Base-by-base conservation (phyloP, 2,113 vertebrate genomes). In the Aegithalos caudatus region DNA sequence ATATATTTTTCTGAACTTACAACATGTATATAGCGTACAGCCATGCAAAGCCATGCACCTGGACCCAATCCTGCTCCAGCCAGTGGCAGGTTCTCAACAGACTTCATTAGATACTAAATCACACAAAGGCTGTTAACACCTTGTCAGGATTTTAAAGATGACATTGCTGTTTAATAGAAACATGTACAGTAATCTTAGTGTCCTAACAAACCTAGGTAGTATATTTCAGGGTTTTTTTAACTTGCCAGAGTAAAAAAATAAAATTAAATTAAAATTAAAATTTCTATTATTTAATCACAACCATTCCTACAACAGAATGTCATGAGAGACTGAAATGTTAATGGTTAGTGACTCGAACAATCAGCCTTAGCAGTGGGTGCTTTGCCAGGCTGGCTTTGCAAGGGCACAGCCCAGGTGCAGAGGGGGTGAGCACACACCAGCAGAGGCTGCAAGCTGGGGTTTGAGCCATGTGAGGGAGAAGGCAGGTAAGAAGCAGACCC, bases 121-220 rank as follows among this genome's bases (percentile, higher is more conserved):
- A 69, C 18, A 62, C 31, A 61, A 60, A 61, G 27, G 18, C 25
- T 86, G 16, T 42, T 25, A 81, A 79, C 20, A 82, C 33, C 14
- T 17, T 14, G 12, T 11, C 28, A 81, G 25, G 11, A 82, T 61
- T 86, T 60, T 24, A 37, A 86, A 86, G 31, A 76, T 35, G 4
- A 78, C 6, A 3, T 23, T 79, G 20, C 11, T 64, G 5, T 67
- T 80, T 40, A 31, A 88, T 10, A 38, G 28, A 91, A 92, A 90
- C 0, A 1, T 0, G 0, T 33, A 25, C 13, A 12, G 12, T 47
- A 24, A 64, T 31, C 19, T 67, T 12, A 9, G 9, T 27, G 6
- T 40, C 31, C 45, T 44, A 78, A 57, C 5, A 81, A 74, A 62
- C 40, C 16, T 10, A 56, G 33, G 47, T 3, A 58, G 10, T 3